Percentiles rank a stretch among this genome's conserved stretches.
Conservation (phyloP, 2,888 invertebrate genomes). For the Girardia tigrina region DNA sequence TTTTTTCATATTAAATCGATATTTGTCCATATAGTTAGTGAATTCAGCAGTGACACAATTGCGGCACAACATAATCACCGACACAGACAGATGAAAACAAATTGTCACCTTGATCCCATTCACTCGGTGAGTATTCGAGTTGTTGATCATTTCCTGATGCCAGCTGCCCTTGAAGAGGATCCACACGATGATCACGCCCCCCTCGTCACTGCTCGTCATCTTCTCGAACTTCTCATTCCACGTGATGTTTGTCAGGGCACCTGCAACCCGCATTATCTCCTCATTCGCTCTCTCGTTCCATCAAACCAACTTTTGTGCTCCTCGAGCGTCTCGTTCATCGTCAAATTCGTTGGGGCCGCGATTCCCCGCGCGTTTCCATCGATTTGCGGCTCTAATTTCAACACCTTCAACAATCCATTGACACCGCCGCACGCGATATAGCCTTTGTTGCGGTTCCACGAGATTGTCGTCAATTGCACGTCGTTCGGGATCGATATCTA, state of each 20-base stretch:
- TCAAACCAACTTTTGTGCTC: constrained; percentile 65
- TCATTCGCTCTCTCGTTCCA: neutral
- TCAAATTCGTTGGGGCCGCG: constrained; percentile 65
- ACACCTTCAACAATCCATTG: constrained; percentile 80
- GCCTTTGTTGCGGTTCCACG: constrained; percentile 88
- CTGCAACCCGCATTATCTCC: constrained; percentile 42
- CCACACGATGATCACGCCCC: constrained; percentile 96
- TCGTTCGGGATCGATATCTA: constrained; percentile 96
- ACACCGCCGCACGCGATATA: constrained; percentile 93
- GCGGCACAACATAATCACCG: no score
- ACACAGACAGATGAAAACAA: no score
- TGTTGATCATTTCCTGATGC: constrained; percentile 99
- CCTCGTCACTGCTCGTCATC: constrained; percentile 83
- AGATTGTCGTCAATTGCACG: constrained; percentile 69
- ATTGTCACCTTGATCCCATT: constrained; percentile 64
- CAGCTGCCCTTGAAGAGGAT: constrained; percentile 85
- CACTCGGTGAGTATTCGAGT: constrained; percentile 88
- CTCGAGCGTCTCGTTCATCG: constrained; percentile 88
- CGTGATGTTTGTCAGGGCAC: constrained; percentile 65
- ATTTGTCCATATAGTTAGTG: no score
- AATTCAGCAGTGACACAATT: no score
- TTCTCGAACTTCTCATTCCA: constrained; percentile 97
- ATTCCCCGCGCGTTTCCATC: constrained; percentile 54
- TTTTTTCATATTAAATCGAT: no score
- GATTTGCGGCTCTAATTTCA: constrained; percentile 61